Evolutionary conservation across 2,888 invertebrate species (phyloP).

Genomic region (Drosophila robusta): DNA sequence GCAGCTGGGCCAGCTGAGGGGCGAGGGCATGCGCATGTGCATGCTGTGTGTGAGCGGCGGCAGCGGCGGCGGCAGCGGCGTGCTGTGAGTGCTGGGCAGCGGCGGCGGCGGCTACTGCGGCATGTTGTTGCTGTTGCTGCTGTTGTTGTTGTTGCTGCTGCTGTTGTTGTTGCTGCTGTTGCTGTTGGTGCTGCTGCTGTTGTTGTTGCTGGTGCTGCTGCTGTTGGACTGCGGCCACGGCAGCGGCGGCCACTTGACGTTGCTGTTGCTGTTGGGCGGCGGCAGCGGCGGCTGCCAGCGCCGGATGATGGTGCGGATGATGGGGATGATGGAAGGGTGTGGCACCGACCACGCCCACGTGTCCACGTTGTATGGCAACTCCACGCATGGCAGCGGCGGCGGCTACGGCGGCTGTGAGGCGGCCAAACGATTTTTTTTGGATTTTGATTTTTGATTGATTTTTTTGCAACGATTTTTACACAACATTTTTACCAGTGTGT

Average conservation of each 20-base stretch:
- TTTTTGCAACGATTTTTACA: slow-evolving; percentile 74
- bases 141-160: slow-evolving; percentile 70
- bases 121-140: slow-evolving; percentile 64
- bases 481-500: slow-evolving; percentile 75
- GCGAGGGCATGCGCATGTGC: slow-evolving; percentile 72
- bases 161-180: slow-evolving; percentile 75
- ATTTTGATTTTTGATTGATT: slow-evolving; percentile 43
- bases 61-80: slow-evolving; percentile 67
- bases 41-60: slow-evolving; percentile 66
- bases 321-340: slow-evolving; percentile 82
- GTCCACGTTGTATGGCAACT: slow-evolving; percentile 92
- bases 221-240: slow-evolving; percentile 86
- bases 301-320: slow-evolving; percentile 83
- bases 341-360: slow-evolving; percentile 87
- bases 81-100: slow-evolving; percentile 66
- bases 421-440: slow-evolving; percentile 57
- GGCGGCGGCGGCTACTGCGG: slow-evolving; percentile 59
- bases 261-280: slow-evolving; percentile 85
- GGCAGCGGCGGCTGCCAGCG: slow-evolving; percentile 89
- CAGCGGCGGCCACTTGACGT: slow-evolving; percentile 86
- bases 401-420: slow-evolving; percentile 79
- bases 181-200: slow-evolving; percentile 69
- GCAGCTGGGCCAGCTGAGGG: slow-evolving; percentile 69
- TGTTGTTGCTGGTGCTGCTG: slow-evolving; percentile 86
- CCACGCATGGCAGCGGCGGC: slow-evolving; percentile 93